Percentiles rank a stretch among this genome's conserved stretches.
phyloP scores from a whole-genome alignment of 2,113 vertebrate genomes.

The Tachuris rubrigastra region DNA sequence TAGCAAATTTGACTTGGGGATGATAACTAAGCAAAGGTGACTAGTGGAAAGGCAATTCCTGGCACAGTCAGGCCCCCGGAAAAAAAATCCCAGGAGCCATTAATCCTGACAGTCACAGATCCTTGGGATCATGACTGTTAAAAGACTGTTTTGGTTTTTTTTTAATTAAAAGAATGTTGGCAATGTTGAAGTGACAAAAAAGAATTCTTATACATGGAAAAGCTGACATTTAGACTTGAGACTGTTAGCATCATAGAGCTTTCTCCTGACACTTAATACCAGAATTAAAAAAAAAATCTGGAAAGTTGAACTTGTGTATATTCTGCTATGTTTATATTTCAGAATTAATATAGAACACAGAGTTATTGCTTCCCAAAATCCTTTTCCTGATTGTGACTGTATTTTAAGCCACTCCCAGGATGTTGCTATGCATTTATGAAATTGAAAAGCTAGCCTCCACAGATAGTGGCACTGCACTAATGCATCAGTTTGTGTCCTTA shows the following conservation, averaged over 20 bases:
- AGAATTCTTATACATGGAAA: neutral
- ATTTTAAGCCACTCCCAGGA: conserved; percentile 2
- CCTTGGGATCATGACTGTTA: neutral
- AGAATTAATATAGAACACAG: conserved; percentile 22
- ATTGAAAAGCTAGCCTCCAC: neutral
- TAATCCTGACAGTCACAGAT: neutral
- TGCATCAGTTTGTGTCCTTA: neutral
- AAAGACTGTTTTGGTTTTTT: neutral
- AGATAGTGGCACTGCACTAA: neutral
- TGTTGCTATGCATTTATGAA: conserved; percentile 7
- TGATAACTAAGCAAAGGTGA: neutral
- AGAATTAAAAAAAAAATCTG: neutral
- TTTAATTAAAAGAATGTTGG: neutral
- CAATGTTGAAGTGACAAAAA: neutral
- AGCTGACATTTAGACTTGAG: neutral
- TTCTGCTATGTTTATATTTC: conserved; percentile 26
- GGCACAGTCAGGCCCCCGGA: neutral
- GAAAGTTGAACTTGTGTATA: conserved; percentile 2
- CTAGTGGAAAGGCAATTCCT: neutral
- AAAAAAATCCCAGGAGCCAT: neutral
- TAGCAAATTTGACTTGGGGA: neutral
- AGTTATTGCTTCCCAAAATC: neutral
- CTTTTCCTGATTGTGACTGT: neutral
- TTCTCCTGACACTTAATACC: conserved; percentile 2
- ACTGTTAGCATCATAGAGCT: neutral